Evolutionary conservation across 2,888 invertebrate genomes (phyloP), one percentile per base, ranked within the genome.

Genomic region (Netelia inedita): DNA sequence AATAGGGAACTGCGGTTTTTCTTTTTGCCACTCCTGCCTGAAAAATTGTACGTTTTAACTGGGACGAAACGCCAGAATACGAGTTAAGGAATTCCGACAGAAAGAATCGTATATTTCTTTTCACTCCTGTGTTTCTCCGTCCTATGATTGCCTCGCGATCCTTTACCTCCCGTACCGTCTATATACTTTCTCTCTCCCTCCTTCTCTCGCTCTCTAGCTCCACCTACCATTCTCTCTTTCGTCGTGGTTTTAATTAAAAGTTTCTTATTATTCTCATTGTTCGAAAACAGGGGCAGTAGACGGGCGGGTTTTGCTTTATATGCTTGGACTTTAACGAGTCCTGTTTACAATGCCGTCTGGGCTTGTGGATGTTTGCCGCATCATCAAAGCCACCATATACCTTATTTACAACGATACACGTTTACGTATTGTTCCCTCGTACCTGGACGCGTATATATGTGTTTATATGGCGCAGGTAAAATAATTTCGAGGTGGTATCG

Each of bases 201-300:
- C 87, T 86, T 88, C 87, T 87, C 87, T 82, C 53, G 35, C 65
- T 71, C 72, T 16, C 72, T 79, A 72, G 82, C 76, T 78, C 11
- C 16, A 28, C 11, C 16, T 35, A 16, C 74, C 41, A 21, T 79
- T 28, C 87, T 83, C 79, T 88, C 87, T 88, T 87, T 88, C 88
- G 87, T 84, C 89, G 87, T 89, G 89, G 88, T 91, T 92, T 92
- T 91, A 92, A 92, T 92, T 91, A 92, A 92, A 91, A 91, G 91
- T 91, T 92, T 91, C 89, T 91, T 90, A 91, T 91, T 92, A 91
- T 91, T 89, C 89, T 88, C 89, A 89, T 90, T 90, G 90, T 91
- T 90, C 66, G 75, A 59, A 75, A 66, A 82, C 74, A 79, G 55
- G 66, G 65, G 71, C 76, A 75, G 63, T 71, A 59, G 71, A 79